Base-by-base conservation (phyloP, 2,797 vertebrate genomes). In the Sebastes taczanowskii region DNA sequence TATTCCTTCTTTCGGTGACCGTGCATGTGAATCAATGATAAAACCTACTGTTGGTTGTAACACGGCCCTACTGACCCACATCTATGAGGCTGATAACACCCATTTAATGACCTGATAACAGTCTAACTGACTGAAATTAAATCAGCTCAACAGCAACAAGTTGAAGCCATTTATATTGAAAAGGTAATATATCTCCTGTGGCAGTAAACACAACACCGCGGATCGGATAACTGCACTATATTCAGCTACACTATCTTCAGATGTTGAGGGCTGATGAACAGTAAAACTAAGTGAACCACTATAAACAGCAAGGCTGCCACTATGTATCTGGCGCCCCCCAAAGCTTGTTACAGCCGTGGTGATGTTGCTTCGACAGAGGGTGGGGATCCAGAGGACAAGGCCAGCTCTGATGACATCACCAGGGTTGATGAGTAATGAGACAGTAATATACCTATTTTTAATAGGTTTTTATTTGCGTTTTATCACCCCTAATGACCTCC, bases 401-500 rank as follows among this genome's bases (percentile, higher is more conserved):
- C 11, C 16, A 46, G 61, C 65, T 71, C 63, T 52, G 71, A 30
- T 52, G 23, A 67, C 68, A 72, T 63, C 63, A 69, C 22, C 49
- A 53, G 22, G 23, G 29, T 74, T 79, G 74, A 81, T 49, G 68
- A 76, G 68, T 62, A 71, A 69, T 56, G 22, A 25, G 27, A 42
- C 23, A 69, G 60, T 25, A 32, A n/a, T 34, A 30, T 53, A 46
- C 52, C 11, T 62, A n/a, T 56, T 69, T 58, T 53, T 52, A 34
- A 20, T 60, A 2, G 35, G 13, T 38, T 38, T 61, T 18, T 63
- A 60, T 34, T 34, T n/a, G 32, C 29, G 23, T 72, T 73, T 63
- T 56, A 56, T 71, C 69, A 34, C 4, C 42, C 74, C 27, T 52
- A 46, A 52, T 76, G 74, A 88, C 83, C 82, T 80, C 42, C 77